A percentile compares a stretch with the other conserved stretches of the same genome.
These are phyloP conservation scores for Nesogale talazaci DNA, from an alignment of 2,113 vertebrate species.

Conservation along the genomic window DNA sequence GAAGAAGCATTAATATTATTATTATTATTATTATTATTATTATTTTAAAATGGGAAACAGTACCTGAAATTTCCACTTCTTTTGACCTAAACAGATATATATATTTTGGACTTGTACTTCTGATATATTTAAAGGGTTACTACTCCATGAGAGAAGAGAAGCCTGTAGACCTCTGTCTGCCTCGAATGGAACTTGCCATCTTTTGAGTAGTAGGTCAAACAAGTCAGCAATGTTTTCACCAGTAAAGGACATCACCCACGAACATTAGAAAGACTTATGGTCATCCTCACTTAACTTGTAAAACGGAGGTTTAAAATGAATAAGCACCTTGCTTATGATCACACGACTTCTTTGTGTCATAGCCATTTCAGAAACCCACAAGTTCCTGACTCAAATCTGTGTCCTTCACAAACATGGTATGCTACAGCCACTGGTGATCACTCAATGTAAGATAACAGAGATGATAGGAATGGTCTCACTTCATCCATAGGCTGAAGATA, in stretches of 20 bases:
- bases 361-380: no score
- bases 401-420: neutral
- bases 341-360: neutral
- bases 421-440: neutral
- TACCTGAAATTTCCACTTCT: neutral
- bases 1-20: neutral
- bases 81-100: neutral
- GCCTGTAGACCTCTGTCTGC: neutral
- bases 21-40: neutral
- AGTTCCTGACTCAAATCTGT: neutral
- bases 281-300: neutral
- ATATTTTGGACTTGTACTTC: neutral
- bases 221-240: neutral
- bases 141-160: neutral
- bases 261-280: neutral
- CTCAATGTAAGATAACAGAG: neutral
- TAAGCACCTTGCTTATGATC: neutral
- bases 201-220: neutral
- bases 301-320: neutral
- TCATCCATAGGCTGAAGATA: neutral
- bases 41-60: constrained; percentile 8
- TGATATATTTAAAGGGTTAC: neutral
- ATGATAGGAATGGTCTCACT: neutral
- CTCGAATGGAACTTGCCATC: neutral
- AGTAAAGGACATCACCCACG: neutral